These are phyloP conservation scores for Saccostrea cuccullata DNA, from an alignment of 1,140 invertebrate species.

Conservation along the genomic window DNA sequence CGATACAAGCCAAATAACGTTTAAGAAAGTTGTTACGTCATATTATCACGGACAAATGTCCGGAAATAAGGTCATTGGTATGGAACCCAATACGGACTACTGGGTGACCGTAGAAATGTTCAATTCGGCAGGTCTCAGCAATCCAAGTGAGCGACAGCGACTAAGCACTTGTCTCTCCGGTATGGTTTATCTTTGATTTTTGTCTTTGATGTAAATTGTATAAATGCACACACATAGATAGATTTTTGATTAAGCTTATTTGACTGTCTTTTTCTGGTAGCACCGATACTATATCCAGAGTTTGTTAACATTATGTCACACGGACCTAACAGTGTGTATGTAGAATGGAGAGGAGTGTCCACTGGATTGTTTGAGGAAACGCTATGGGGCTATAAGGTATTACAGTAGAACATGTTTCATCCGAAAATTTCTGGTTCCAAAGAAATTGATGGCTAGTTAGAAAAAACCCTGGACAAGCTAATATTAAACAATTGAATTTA, in stretches of 20 bases:
- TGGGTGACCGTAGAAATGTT: conserved; percentile 97
- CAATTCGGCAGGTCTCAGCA: conserved; percentile 95
- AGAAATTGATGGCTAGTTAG: too few relatives aligned
- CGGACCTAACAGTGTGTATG: conserved; percentile 58
- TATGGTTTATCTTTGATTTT: conserved; percentile 54
- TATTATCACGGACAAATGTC: conserved; percentile 65
- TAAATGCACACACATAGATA: too few relatives aligned
- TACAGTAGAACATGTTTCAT: too few relatives aligned
- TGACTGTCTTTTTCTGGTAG: conserved; percentile 49
- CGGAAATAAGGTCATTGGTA: conserved; percentile 90
- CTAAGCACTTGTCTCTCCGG: conserved; percentile 80
- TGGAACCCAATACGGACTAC: conserved; percentile 95
- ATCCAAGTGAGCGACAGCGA: conserved; percentile 92
- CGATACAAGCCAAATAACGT: conserved; percentile 52
- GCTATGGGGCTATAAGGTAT: conserved; percentile 68
- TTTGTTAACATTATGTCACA: conserved; percentile 63
- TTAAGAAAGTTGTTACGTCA: conserved; percentile 54
- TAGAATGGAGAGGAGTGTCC: conserved; percentile 64
- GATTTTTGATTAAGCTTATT: too few relatives aligned
- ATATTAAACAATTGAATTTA: too few relatives aligned
- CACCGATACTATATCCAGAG: conserved; percentile 64
- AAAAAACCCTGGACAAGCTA: too few relatives aligned
- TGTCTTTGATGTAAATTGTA: neutral
- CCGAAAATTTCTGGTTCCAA: too few relatives aligned
- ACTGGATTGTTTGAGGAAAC: conserved; percentile 61